These are phyloP conservation scores for Trachelus iudaicus DNA, from an alignment of 2,888 invertebrate genomes.

Conservation along the genomic window DNA sequence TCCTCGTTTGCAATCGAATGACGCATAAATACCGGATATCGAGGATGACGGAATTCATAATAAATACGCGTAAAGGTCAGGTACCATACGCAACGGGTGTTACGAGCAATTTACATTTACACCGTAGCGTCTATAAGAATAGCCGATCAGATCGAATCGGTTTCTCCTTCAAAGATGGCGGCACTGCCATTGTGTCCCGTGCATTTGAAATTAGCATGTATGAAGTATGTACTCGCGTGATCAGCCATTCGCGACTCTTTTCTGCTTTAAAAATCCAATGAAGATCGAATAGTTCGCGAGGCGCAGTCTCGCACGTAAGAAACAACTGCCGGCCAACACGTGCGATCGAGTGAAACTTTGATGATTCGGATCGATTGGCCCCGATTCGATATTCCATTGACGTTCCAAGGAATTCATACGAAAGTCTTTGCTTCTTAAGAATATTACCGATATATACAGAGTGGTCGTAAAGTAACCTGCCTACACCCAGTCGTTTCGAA, in stretches of 20 bases:
- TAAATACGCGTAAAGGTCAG: background rate
- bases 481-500: background rate
- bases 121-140: background rate
- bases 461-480: background rate
- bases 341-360: constrained; percentile 24
- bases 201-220: constrained; percentile 7
- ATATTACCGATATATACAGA: background rate
- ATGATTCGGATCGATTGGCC: constrained; percentile 22
- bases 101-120: background rate
- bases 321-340: constrained; percentile 6
- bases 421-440: background rate
- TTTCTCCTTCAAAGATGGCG: constrained; percentile 8
- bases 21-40: background rate
- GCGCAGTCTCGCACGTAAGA: too few species aligned
- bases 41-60: background rate
- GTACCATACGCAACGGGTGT: background rate
- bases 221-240: background rate
- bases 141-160: background rate
- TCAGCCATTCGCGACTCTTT: background rate
- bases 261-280: background rate
- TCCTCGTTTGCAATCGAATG: background rate
- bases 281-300: background rate
- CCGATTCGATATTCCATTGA: background rate
- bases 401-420: background rate
- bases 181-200: constrained; percentile 22